Evolutionary conservation across 2,797 vertebrate genomes (phyloP).

Genomic region (Darevskia nairensis): DNA sequence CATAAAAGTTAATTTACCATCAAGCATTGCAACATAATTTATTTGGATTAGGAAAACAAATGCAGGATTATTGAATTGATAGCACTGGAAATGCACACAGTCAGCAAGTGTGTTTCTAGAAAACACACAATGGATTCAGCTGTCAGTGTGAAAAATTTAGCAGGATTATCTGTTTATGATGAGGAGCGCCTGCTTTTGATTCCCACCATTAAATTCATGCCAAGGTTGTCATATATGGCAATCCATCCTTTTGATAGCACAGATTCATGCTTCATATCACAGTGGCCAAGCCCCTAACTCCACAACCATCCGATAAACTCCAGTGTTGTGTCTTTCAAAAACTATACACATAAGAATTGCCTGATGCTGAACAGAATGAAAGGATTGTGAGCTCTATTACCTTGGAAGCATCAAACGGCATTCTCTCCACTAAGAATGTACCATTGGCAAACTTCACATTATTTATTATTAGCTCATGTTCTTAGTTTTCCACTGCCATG

Average conservation of each 20-base stretch:
- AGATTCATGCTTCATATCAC: neutral
- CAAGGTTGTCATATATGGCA: neutral
- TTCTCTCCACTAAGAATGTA: neutral
- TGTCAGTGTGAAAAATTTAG: neutral
- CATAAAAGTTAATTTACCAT: slow-evolving; percentile 3
- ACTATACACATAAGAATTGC: neutral
- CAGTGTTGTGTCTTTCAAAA: neutral
- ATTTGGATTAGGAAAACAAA: neutral
- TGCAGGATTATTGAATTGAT: neutral
- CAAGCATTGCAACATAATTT: neutral
- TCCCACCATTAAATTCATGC: neutral
- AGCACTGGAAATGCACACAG: neutral
- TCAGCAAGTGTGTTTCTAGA: neutral
- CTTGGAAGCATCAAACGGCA: neutral
- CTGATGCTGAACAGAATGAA: neutral
- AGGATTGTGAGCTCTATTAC: neutral
- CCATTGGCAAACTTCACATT: neutral
- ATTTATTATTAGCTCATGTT: neutral
- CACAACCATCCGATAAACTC: too few relatives aligned
- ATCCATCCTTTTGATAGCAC: neutral
- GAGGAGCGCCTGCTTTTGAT: neutral
- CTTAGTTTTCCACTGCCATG: neutral
- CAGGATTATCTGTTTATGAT: neutral
- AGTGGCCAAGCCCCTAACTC: neutral
- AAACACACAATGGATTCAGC: neutral